Conservation (phyloP, 2,888 invertebrate genomes). For the Tiliacea aurago region DNA sequence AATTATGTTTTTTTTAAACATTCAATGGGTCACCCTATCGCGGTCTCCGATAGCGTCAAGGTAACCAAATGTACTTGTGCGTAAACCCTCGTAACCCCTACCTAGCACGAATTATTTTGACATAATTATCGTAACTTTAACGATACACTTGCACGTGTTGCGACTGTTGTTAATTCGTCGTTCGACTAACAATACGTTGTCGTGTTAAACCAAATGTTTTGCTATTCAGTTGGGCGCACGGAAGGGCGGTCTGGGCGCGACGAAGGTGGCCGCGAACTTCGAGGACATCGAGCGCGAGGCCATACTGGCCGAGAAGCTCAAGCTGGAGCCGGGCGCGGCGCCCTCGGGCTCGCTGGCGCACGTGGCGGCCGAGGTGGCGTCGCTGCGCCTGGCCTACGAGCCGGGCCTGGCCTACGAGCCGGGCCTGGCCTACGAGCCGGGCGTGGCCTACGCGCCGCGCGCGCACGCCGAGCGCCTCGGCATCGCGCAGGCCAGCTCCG, state of each 20-base stretch:
- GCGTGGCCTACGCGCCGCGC: constrained; percentile 63
- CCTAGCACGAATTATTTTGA: no score
- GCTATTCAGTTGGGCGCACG: constrained; percentile 94
- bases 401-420: no score
- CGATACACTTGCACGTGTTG: no score
- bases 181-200: no score
- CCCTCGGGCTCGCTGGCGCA: constrained; percentile 68
- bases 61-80: no score
- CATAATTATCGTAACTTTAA: no score
- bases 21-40: no score
- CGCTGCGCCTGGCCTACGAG: constrained; percentile 94
- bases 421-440: constrained; percentile 68
- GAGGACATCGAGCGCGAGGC: constrained; percentile 98
- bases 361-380: constrained; percentile 93
- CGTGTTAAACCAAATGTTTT: neutral
- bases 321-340: constrained; percentile 78
- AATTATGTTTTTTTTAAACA: no score
- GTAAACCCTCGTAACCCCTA: no score
- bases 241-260: constrained; percentile 97
- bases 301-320: constrained; percentile 95
- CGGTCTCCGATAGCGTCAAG: no score
- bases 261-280: constrained; percentile 98
- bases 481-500: constrained; percentile 93
- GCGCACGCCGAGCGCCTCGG: constrained; percentile 94
- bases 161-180: no score